A percentile compares a stretch with the other conserved stretches of the same genome.
phyloP scores from a whole-genome alignment of 1,140 invertebrate species.

The Hypsibius dujardini region DNA sequence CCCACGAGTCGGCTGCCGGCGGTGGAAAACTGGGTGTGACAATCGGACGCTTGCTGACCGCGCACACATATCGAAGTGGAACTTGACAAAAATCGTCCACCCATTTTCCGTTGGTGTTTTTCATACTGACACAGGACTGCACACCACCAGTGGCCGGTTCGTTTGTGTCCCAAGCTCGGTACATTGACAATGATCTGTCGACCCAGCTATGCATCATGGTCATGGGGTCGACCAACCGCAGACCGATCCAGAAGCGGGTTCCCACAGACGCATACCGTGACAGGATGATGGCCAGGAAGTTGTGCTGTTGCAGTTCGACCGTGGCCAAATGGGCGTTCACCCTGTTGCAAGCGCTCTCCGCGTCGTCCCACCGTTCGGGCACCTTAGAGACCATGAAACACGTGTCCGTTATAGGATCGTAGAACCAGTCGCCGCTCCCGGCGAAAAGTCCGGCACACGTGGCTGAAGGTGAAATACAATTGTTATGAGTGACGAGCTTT shows the following conservation, averaged over 20 bases:
- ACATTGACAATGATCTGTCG: background rate
- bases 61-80: background rate
- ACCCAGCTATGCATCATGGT: background rate
- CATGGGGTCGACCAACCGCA: background rate
- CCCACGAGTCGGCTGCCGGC: background rate
- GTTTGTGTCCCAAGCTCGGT: background rate
- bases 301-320: background rate
- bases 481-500: background rate
- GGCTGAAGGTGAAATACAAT: background rate
- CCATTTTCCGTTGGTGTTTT: conserved; percentile 5
- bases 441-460: background rate
- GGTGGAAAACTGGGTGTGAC: background rate
- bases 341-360: background rate
- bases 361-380: background rate
- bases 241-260: background rate
- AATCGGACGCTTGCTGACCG: background rate
- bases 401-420: background rate
- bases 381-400: background rate
- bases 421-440: background rate
- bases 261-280: background rate
- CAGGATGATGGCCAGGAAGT: background rate
- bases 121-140: background rate
- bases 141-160: background rate
- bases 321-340: background rate
- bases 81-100: background rate